Evolutionary conservation across 2,797 vertebrate genomes (phyloP), one percentile per base, ranked within the genome.

Genomic region (Myiotriccus ornatus): DNA sequence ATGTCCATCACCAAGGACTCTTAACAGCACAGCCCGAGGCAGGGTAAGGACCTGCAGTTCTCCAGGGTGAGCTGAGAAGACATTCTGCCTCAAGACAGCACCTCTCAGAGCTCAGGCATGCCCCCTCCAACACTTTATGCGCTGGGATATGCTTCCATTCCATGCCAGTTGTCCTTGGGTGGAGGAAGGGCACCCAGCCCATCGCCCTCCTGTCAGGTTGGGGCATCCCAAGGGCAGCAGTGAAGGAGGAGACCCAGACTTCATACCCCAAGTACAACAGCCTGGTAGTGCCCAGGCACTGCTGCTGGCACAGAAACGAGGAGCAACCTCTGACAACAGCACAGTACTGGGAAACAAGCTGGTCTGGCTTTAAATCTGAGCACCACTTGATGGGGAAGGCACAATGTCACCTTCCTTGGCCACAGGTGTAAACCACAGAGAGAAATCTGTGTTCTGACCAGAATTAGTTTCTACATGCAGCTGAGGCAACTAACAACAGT

Each of bases 191-290:
- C 11, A 46, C 6, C 2, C 23, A 86, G 60, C 27, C 14, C 14
- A 55, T 30, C 35, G 74, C 59, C 5, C 35, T n/a, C 3, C 30
- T 22, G 17, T 8, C 59, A 5, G 5, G 44, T 1, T 25, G 25
- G 55, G 15, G 63, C 67, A 70, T 23, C 56, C 64, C 78, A 87
- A 82, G 59, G 60, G 75, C 53, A 75, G 46, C 25, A 3, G 5
- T 25, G n/a, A 35, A 59, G 39, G 17, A 89, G 27, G 2, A 44
- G 23, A 70, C 4, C 6, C 67, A 57, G 12, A 6, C 28, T 55
- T 62, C 41, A 0, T 1, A 14, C 24, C n/a, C 39, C 0, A 2
- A n/a, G 49, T n/a, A 62, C 24, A 79, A 78, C 44, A 68, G 73
- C 35, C 35, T 37, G 32, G 34, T 1, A 39, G 11, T 15, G 88